Evolutionary conservation across 2,797 vertebrate genomes (phyloP), one percentile per base, ranked within the genome.

Genomic region (Lagocephalus sceleratus): DNA sequence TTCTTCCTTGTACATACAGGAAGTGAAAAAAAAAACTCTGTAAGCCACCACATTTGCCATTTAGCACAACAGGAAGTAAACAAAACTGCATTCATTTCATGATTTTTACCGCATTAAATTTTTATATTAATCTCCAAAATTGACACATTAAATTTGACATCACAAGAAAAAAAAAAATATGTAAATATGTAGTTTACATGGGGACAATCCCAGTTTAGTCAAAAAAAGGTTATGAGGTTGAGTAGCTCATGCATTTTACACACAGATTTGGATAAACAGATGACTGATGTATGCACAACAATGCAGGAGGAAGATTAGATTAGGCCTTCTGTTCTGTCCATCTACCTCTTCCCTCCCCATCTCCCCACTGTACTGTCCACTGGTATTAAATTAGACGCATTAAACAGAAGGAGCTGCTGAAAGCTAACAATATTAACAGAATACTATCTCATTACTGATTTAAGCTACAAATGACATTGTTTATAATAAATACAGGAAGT

Each of bases 401-500:
- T 85, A 47, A 78, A 68, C 69, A 73, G 66, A 62, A 75, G 64
- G 75, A 80, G 73, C 69, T 75, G 78, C 71, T 81, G 79, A 84
- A 72, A 76, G 65, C 54, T 85, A 87, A 90, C 82, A 66, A 79
- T 69, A 84, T 89, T 88, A 89, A 71, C 73, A 68, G 71, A 80
- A 87, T 75, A 71, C 79, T 83, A 78, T 85, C 83, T 78, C 64
- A 64, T 57, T 49, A 38, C 61, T 68, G 75, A 80, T 86, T 80
- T 74, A 62, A 74, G 85, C 70, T 68, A 81, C 71, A 82, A 82
- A 78, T 81, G 71, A 76, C 63, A 71, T 51, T 73, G 71, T 71
- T 81, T 62, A 68, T 75, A 68, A 83, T 85, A 80, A 89, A 88
- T 74, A 85, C 73, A 87, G 83, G 85, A 90, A 88, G 81, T 69